Evolutionary conservation across 1,140 invertebrate species (phyloP), one percentile per base, ranked within the genome.

Genomic region (Drosophila chauvacae): DNA sequence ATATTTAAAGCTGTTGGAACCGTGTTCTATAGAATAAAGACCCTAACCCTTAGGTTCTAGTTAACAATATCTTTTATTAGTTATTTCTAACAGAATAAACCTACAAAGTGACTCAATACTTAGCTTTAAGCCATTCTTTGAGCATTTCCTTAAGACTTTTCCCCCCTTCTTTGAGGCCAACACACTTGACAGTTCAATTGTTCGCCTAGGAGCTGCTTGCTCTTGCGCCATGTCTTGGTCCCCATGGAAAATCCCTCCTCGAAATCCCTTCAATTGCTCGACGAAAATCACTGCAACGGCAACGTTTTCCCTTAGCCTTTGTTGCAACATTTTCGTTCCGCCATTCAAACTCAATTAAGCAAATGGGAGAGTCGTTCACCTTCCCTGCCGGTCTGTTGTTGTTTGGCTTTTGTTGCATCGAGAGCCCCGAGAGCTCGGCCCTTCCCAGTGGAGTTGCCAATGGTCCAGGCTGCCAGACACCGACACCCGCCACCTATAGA

Each of bases 341-440:
- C 69, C 79, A 86, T 79, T 78, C 82, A 79, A 81, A 82, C 78
- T 79, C 69, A 86, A 86, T 85, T 81, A 85, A 82, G 51, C 75
- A 83, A 83, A 83, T 83, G 82, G 76, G 83, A 79, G 79, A 87
- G 82, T 81, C 65, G 81, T 84, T 85, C 81, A 84, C 72, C 81
- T 80, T 48, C 66, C 56, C 45, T n/a, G 44, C 26, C 44, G n/a
- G 42, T 66, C 62, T 59, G 53, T 47, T 71, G 51, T 72, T 71
- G 64, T 53, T 44, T 51, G 50, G 51, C 68, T 58, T 47, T 58
- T 71, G 51, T 71, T 69, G 35, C 33, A 37, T 26, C 20, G 35
- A 23, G 20, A 23, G 20, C 11, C 33, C 42, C 33, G 16, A 39
- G 50, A 16, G 41, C 50, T 23, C 23, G 3, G 23, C 23, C 42